Base-by-base conservation (phyloP, 2,888 invertebrate genomes). In the Torymus texanus region DNA sequence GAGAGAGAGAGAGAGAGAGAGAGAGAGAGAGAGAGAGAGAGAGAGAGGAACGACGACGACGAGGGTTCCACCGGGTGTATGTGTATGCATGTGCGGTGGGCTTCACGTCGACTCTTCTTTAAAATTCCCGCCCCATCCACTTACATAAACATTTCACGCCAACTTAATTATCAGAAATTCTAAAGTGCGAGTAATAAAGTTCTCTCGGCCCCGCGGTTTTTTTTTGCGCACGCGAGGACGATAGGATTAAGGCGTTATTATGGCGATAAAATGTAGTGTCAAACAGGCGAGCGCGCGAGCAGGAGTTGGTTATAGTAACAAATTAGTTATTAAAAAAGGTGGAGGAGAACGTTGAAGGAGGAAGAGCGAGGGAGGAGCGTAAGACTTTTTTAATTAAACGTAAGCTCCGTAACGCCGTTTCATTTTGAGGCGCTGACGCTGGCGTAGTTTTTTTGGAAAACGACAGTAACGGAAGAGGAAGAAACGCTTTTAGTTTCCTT, bases 161-260 rank as follows among this genome's bases (percentile, higher is more conserved):
- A 75, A 81, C 81, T 81, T 75, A 73, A 81, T 78, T 81, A 81
- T 81, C 81, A 78, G 78, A 81, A 78, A 81, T 81, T 81, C 65
- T 75, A 65, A 78, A 76, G 72, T 73, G 73, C 78, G 78, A 81
- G 74, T 78, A 80, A 77, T 74, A 59, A 74, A 74, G 74, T 74
- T 76, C 67, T 18, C 41, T 67, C 53, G 58, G 59, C n/a, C n/a
- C 11, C 63, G n/a, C 21, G 21, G 11, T 58, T 53, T 14, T 55
- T 68, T 53, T 41, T 65, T 51, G 70, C 16, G n/a, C 68, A 65
- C 16, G 50, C 63, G 63, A 51, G 61, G 55, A 62, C 72, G 41
- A 58, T 16, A 59, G 73, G 56, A 68, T 74, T 72, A 72, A 72
- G 73, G 74, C 65, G 73, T 67, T 65, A 76, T 80, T 77, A 75